phyloP scores from a whole-genome alignment of 2,888 invertebrate species.

The Euspilapteryx auroguttella region DNA sequence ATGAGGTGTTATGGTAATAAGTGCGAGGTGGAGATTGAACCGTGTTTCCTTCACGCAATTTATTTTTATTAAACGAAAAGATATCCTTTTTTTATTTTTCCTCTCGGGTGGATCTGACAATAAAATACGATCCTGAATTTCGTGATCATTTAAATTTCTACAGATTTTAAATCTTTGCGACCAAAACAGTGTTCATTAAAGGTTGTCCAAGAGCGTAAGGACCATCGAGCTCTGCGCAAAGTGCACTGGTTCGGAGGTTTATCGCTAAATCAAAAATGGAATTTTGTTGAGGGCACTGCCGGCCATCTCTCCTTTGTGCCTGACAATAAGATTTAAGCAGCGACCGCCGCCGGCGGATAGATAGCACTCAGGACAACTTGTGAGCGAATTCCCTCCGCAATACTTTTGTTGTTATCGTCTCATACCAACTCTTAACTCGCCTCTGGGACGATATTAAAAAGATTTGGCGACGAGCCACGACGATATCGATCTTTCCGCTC shows the following conservation, averaged over 20 bases:
- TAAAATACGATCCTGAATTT: no score
- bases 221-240: conserved; percentile 29
- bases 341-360: conserved; percentile 22
- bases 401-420: conserved; percentile 56
- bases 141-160: no score
- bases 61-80: no score
- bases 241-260: conserved; percentile 31
- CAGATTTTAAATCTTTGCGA: no score
- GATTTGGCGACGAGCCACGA: conserved; percentile 54
- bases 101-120: no score
- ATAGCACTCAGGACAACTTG: conserved; percentile 35
- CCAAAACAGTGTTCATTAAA: no score
- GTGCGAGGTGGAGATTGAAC: no score
- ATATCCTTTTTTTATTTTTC: no score
- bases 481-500: conserved; percentile 59
- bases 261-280: conserved; percentile 39
- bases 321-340: conserved; percentile 49
- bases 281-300: conserved; percentile 26
- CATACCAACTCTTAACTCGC: conserved; percentile 47
- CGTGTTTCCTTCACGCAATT: no score
- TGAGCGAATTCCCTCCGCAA: conserved; percentile 38
- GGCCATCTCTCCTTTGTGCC: conserved; percentile 43
- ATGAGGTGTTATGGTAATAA: no score
- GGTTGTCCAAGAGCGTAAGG: conserved; percentile 35
- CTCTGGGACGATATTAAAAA: conserved; percentile 56